Conservation (phyloP, 2,113 vertebrate genomes). For the Mesocricetus auratus region DNA sequence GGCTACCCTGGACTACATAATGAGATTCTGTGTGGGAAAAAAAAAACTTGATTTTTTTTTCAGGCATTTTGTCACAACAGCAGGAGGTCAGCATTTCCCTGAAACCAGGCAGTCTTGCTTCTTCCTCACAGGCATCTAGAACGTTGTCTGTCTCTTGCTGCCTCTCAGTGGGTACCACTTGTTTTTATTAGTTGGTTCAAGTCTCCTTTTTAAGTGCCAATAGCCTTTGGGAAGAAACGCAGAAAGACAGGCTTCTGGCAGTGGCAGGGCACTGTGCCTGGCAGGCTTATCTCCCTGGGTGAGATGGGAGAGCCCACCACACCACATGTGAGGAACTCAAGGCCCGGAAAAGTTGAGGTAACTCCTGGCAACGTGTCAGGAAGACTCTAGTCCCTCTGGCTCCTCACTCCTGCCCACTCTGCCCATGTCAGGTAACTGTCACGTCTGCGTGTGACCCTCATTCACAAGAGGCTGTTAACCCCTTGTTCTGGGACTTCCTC, state of each 20-base stretch:
- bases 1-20: neutral
- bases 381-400: neutral
- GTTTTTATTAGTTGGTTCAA: neutral
- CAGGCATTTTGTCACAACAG: neutral
- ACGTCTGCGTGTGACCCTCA: neutral
- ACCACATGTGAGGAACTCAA: neutral
- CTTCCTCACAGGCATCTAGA: neutral
- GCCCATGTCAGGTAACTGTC: neutral
- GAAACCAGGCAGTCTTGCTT: neutral
- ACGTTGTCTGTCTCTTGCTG: neutral
- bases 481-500: neutral
- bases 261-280: fast-evolving
- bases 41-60: neutral
- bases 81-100: neutral
- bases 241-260: neutral
- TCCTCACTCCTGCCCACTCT: neutral
- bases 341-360: neutral
- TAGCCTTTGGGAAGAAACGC: neutral
- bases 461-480: neutral
- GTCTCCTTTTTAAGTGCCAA: neutral
- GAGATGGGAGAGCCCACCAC: no score
- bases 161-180: neutral
- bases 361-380: neutral
- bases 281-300: neutral
- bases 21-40: neutral